A percentile compares a stretch with the other conserved stretches of the same genome.
phyloP scores from a whole-genome alignment of 2,113 vertebrate genomes.

The Tauraco erythrolophus region DNA sequence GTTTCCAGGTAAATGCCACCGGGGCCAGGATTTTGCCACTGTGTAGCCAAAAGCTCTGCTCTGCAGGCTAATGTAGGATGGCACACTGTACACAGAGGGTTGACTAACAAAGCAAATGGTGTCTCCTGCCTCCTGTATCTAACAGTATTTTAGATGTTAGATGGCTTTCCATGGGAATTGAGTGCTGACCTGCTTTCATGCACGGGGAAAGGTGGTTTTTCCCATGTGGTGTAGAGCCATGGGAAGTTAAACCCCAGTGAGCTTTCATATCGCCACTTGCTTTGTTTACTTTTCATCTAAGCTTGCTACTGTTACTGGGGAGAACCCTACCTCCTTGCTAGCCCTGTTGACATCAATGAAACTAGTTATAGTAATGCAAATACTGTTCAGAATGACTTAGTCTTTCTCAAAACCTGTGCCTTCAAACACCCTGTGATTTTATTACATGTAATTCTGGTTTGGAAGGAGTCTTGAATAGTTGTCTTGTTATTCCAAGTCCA shows the following conservation, averaged over 20 bases:
- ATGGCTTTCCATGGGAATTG: background rate
- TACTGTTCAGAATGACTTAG: background rate
- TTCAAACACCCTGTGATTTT: background rate
- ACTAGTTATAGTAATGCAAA: background rate
- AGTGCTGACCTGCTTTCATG: background rate
- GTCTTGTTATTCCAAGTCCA: background rate
- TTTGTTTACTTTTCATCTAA: background rate
- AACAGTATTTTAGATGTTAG: background rate
- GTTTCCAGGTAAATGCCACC: background rate
- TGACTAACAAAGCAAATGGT: background rate
- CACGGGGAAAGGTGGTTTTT: rapidly evolving
- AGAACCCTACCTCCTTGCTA: background rate
- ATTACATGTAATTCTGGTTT: background rate
- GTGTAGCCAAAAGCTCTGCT: background rate
- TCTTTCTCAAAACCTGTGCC: background rate
- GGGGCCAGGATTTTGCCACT: background rate
- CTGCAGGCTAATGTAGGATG: background rate
- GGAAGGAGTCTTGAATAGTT: background rate
- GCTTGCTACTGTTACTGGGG: background rate
- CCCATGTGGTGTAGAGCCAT: background rate
- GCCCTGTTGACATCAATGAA: background rate
- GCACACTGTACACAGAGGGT: background rate
- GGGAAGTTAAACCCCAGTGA: background rate
- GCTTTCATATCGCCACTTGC: background rate
- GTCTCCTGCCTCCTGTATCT: background rate